These are phyloP conservation scores for Scelioninae gen. 1 DNA, from an alignment of 2,888 invertebrate genomes.

Conservation along the genomic window DNA sequence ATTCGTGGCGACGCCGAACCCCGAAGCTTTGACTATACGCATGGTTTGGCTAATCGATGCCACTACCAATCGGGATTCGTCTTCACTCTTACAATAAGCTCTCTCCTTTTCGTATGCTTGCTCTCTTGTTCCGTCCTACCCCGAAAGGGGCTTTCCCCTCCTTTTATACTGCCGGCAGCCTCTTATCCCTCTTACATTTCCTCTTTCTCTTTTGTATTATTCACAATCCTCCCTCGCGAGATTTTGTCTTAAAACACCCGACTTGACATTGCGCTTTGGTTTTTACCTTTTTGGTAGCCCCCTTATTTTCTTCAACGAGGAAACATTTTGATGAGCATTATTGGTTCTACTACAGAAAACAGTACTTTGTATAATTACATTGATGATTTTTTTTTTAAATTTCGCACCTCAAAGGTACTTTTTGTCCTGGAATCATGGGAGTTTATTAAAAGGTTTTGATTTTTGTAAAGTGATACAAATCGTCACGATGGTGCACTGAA, in stretches of 20 bases:
- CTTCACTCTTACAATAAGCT: conserved; percentile 72
- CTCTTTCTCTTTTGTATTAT: conserved; percentile 57
- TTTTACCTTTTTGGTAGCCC: conserved; percentile 32
- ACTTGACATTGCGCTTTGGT: conserved; percentile 56
- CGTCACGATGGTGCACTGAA: too few relatives aligned
- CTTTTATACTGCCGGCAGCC: conserved; percentile 55
- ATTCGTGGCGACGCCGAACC: conserved; percentile 81
- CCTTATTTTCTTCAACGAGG: conserved; percentile 45
- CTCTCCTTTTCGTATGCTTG: conserved; percentile 48
- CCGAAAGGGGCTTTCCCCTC: conserved; percentile 38
- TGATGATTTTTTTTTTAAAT: too few relatives aligned
- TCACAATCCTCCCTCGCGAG: conserved; percentile 49
- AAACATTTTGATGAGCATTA: conserved; percentile 33
- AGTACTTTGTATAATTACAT: too few relatives aligned
- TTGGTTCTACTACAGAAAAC: conserved; percentile 7
- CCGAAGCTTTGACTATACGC: conserved; percentile 68
- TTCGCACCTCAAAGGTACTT: too few relatives aligned
- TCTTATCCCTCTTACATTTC: conserved; percentile 65
- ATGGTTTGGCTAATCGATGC: conserved; percentile 81
- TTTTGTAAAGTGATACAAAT: too few relatives aligned
- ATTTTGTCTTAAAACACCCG: conserved; percentile 60
- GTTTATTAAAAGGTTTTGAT: too few relatives aligned
- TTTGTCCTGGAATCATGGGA: too few relatives aligned
- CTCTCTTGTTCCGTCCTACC: conserved; percentile 60
- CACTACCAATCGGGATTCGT: conserved; percentile 82